Base-by-base conservation (phyloP, 92 coral and sea anemone genomes). In the Paragorgia papillata region DNA sequence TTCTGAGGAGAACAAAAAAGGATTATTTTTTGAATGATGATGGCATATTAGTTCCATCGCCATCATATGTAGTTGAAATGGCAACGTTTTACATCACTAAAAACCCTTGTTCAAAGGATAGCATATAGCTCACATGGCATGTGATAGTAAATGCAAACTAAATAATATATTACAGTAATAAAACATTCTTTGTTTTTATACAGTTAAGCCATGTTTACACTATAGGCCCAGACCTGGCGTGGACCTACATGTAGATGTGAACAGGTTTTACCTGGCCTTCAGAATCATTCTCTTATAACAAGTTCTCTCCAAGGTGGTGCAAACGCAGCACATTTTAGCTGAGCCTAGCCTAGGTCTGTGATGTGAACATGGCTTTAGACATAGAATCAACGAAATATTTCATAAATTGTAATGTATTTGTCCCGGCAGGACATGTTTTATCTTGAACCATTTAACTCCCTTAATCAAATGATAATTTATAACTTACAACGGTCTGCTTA, bases 11-110 rank as follows among this genome's bases (percentile, higher is more conserved):
- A 54, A 22, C 75, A 68, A 68, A 30, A 67, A 19, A 44, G 27
- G 75, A 68, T 44, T 68, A 22, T 68, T 22, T 68, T 68, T 3
- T 68, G 7, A 68, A 26, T 2, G 34, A 67, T 67, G 75, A 67
- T 40, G 75, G 75, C 57, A 67, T 44, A 12, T 67, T 41, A 68
- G 21, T 68, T 43, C 75, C 33, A 48, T 68, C 75, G 25, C 59
- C 75, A 68, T 22, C 75, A 68, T 68, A 68, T 48, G 40, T 68
- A 44, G n/a, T 68, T 68, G 75, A 68, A 68, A 48, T 68, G 33
- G 75, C 75, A 68, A 5, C 75, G 12, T 68, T 44, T 68, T 68
- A 68, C 21, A 27, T 68, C 27, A 68, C 75, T 14, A 68, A 68
- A 49, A 24, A 30, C 33, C 75, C 75, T 12, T 68, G 75, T 68